Evolutionary conservation across 2,113 vertebrate species (phyloP), one percentile per base, ranked within the genome.

Genomic region (Turnix velox): DNA sequence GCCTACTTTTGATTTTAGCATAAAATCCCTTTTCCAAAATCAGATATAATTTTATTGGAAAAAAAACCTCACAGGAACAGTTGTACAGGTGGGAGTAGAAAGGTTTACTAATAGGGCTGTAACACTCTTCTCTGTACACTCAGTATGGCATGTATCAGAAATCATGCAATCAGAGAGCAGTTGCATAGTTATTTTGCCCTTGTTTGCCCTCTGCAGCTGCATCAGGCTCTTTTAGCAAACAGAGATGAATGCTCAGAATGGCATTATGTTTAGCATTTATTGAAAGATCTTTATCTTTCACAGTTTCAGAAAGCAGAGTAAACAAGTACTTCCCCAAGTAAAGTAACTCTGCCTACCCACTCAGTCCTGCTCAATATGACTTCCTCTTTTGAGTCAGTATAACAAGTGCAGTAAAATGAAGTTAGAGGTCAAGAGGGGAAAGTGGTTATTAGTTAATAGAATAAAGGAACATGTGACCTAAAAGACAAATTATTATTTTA

Each of bases 281-380:
- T 86, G 24, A 68, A 92, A 86, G 18, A 20, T 88, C 37, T 83
- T 84, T 49, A 19, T 77, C 20, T 71, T 77, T 66, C 33, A 39
- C n/a, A 58, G 46, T 74, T 84, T 59, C 18, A 66, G 46, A 89
- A 94, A 72, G 39, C 57, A 72, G 65, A 71, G 61, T 59, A 86
- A 76, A 40, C 33, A 76, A 61, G 22, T 74, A 7, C 14, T 62
- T 91, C 68, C n/a, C 88, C 20, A 58, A 54, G 83, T 13, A 46
- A 86, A 67, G 52, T 55, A 79, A n/a, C 73, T 83, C 37, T 88
- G 31, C 33, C 6, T 4, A 84, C 51, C 55, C 51, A 52, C 51
- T 87, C 49, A 33, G 1, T 88, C 33, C 48, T 66, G 15, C 33
- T 77, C 31, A 17, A 7, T 66, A 24, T 42, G 43, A 67, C 43